Evolutionary conservation across 2,113 vertebrate species (phyloP), one percentile per base, ranked within the genome.

Genomic region (Dissostichus mawsoni): DNA sequence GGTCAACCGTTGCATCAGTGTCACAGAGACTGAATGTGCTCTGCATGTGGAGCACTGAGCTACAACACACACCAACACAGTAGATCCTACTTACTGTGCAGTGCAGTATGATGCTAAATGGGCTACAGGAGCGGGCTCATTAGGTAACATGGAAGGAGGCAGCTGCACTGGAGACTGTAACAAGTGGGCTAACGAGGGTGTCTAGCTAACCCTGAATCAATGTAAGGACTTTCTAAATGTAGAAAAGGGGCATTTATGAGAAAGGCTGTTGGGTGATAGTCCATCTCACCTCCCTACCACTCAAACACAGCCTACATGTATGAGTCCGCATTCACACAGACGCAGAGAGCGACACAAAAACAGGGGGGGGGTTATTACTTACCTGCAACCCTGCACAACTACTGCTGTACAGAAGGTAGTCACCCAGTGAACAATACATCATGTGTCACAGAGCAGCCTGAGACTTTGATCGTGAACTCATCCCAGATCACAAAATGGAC

Each of bases 1-100:
- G 87, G 87, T 89, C 86, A 90, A 69, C 70, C 80, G 83, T 79
- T 93, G 71, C 69, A 91, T 92, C 90, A 92, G 71, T 78, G 85
- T 87, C 89, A 80, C 18, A 56, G 14, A 8, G 68, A 69, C 62
- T 73, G 65, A 61, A 18, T 87, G 82, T 74, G 78, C 73, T 67
- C 33, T 45, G 64, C 66, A 71, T 84, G 55, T 13, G 78, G 57
- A 17, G 23, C 25, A 29, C 41, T 20, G 36, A 69, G 23, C 45
- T 52, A 11, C 47, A 63, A 52, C 23, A 80, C 58, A 69, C 56
- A 59, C 14, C 50, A 76, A 53, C 44, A 55, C 48, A 33, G 47
- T 41, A 52, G 33, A 81, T 69, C 66, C 64, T 61, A 33, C 57
- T 74, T 80, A 58, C 25, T 29, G 29, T 29, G 29, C 36, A 76